Evolutionary conservation across 2,797 vertebrate species (phyloP).

Genomic region (Buceros bicornis): DNA sequence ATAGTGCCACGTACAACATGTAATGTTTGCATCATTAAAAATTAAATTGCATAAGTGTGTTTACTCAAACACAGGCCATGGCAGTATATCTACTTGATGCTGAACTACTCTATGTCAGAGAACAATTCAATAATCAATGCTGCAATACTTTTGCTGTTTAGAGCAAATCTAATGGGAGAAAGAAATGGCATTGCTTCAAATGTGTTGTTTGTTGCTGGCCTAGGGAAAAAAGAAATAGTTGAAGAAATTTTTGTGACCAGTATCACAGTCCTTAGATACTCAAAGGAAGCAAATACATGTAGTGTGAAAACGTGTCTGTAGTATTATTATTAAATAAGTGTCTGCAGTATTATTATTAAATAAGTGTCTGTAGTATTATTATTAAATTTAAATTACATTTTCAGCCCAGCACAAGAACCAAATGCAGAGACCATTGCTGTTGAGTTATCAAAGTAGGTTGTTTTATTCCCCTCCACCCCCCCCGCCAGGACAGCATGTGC

Average conservation of each 20-base stretch:
- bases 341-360: too few species aligned
- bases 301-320: background rate
- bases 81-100: slow-evolving; percentile 37
- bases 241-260: background rate
- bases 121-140: slow-evolving; percentile 53
- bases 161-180: slow-evolving; percentile 14
- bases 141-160: slow-evolving; percentile 56
- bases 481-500: background rate
- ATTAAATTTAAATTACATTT: background rate
- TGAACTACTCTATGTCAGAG: slow-evolving; percentile 9
- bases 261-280: background rate
- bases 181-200: slow-evolving; percentile 11
- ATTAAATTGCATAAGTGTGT: slow-evolving; percentile 68
- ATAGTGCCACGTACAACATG: background rate
- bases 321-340: background rate
- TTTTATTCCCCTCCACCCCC: too few species aligned
- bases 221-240: background rate
- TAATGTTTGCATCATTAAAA: slow-evolving; percentile 73
- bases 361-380: background rate
- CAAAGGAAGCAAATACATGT: background rate
- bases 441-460: background rate
- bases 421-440: background rate
- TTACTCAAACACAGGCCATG: slow-evolving; percentile 53
- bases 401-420: background rate
- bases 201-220: background rate